phyloP scores from a whole-genome alignment of 37 sponge, comb jelly and placozoan species.

The Haliclona indistincta region DNA sequence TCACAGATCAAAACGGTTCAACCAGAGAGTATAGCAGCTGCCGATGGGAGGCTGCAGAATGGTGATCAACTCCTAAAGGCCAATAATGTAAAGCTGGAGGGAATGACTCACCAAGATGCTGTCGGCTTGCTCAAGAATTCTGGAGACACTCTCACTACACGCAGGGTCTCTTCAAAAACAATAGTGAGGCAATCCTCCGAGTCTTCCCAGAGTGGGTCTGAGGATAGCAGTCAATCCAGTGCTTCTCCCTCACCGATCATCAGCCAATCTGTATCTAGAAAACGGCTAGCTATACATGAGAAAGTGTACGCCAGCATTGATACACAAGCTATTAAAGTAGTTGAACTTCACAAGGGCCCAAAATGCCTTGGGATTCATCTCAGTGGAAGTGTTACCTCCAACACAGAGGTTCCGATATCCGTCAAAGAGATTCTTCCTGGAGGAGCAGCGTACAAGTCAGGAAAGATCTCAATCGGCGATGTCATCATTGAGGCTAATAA shows the following conservation, averaged over 20 bases:
- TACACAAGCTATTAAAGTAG: slow-evolving; percentile 26
- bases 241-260: neutral
- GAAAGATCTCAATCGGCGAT: slow-evolving; percentile 59
- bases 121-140: slow-evolving; percentile 42
- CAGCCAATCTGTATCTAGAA: neutral
- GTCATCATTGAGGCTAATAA: slow-evolving; percentile 72
- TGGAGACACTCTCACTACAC: slow-evolving; percentile 41
- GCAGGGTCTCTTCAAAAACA: slow-evolving; percentile 45
- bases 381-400: slow-evolving; percentile 42
- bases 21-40: slow-evolving; percentile 33
- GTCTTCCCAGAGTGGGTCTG: too few species aligned
- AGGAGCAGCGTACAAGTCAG: slow-evolving; percentile 80
- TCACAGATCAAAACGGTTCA: slow-evolving; percentile 64
- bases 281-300: neutral
- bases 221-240: neutral
- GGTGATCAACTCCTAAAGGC: slow-evolving; percentile 68
- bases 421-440: slow-evolving; percentile 69
- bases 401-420: slow-evolving; percentile 35
- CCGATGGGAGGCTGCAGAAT: slow-evolving; percentile 50
- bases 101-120: slow-evolving; percentile 48
- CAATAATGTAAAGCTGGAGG: slow-evolving; percentile 46
- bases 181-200: too few species aligned
- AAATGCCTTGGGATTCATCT: slow-evolving; percentile 80
- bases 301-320: too few species aligned
- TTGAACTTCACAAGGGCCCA: slow-evolving; percentile 74